Evolutionary conservation across 2,797 vertebrate genomes (phyloP).

Genomic region (Sciurus vulgaris): DNA sequence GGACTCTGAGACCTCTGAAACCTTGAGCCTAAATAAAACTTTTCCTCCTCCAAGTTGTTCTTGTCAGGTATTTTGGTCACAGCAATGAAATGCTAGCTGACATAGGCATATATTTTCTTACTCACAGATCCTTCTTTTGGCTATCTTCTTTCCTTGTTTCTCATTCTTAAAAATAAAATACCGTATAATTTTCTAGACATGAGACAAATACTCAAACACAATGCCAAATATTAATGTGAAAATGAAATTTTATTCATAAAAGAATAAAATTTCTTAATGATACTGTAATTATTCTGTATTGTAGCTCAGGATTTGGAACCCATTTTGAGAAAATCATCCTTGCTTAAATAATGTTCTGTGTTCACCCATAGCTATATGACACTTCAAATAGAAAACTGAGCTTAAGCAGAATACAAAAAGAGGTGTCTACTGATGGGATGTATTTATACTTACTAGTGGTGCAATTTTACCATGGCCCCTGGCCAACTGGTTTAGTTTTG

Average conservation of each 20-base stretch:
- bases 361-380: background rate
- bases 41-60: too few relatives aligned
- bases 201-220: background rate
- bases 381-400: slow-evolving; percentile 12
- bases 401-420: slow-evolving; percentile 48
- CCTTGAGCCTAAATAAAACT: too few relatives aligned
- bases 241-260: background rate
- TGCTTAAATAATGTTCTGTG: background rate
- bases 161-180: background rate
- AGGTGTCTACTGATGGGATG: background rate
- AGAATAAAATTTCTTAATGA: slow-evolving; percentile 17
- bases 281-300: background rate
- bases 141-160: background rate
- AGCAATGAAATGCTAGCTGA: too few relatives aligned
- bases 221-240: background rate
- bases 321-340: slow-evolving; percentile 12
- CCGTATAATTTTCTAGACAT: background rate
- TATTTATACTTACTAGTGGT: slow-evolving; percentile 12
- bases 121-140: background rate
- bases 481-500: slow-evolving; percentile 73
- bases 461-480: slow-evolving; percentile 17
- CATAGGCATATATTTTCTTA: background rate
- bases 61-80: too few relatives aligned
- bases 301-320: background rate
- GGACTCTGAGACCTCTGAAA: too few relatives aligned